phyloP scores from a whole-genome alignment of 2,888 invertebrate species.

The Bombylius discolor region DNA sequence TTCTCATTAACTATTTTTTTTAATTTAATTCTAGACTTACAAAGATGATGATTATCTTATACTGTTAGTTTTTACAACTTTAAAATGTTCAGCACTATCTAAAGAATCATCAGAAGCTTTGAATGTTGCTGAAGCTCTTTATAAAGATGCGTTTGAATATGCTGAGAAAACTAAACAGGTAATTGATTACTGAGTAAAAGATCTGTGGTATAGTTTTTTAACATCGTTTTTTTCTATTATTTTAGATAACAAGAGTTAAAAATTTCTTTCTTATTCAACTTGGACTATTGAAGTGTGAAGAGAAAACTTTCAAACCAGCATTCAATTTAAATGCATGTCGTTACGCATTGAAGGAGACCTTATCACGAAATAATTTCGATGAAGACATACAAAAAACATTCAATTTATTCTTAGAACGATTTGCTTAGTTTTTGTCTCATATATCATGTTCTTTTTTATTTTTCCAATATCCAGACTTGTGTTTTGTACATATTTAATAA shows the following conservation, averaged over 20 bases:
- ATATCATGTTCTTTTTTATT: no score
- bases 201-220: background rate
- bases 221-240: background rate
- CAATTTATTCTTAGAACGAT: constrained; percentile 25
- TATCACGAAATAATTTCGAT: constrained; percentile 23
- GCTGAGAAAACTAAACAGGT: constrained; percentile 29
- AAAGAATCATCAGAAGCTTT: constrained; percentile 27
- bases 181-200: background rate
- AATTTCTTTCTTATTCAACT: constrained; percentile 33
- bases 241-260: constrained; percentile 24
- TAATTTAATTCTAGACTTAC: constrained; percentile 21
- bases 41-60: constrained; percentile 28
- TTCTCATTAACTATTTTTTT: background rate
- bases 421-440: constrained; percentile 10
- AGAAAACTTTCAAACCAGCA: constrained; percentile 24
- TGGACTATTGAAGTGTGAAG: constrained; percentile 29
- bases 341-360: constrained; percentile 27
- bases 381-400: constrained; percentile 30
- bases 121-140: constrained; percentile 26
- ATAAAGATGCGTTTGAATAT: constrained; percentile 28
- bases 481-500: no score
- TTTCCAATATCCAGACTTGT: no score
- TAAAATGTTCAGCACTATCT: constrained; percentile 32
- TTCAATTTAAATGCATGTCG: constrained; percentile 31
- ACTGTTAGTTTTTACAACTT: constrained; percentile 29